These are phyloP conservation scores for Samia ricini DNA, from an alignment of 1,140 invertebrate genomes.

Conservation along the genomic window DNA sequence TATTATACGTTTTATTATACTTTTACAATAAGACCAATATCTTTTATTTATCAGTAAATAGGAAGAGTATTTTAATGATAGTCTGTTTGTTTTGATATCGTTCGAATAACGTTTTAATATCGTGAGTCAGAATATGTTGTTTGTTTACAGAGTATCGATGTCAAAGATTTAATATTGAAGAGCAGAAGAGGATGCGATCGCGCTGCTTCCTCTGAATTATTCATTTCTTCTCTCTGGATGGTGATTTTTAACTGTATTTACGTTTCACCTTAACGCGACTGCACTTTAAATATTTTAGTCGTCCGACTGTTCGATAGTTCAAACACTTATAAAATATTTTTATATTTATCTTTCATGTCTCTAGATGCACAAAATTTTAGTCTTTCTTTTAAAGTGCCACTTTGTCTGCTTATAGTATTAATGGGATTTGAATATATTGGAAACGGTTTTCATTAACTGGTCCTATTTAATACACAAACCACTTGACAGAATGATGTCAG, in stretches of 20 bases:
- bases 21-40: too few relatives aligned
- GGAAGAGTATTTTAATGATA: too few relatives aligned
- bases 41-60: too few relatives aligned
- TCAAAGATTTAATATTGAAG: slow-evolving; percentile 40
- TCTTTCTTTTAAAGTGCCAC: too few relatives aligned
- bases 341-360: too few relatives aligned
- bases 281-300: slow-evolving; percentile 13
- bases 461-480: too few relatives aligned
- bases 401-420: too few relatives aligned
- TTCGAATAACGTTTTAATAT: slow-evolving; percentile 10
- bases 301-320: background rate
- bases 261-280: slow-evolving; percentile 15
- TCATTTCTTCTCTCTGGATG: slow-evolving; percentile 21
- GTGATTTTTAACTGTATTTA: slow-evolving; percentile 34
- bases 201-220: slow-evolving; percentile 25
- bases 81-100: background rate
- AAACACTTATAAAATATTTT: background rate
- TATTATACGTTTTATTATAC: too few relatives aligned
- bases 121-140: slow-evolving; percentile 9
- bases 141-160: slow-evolving; percentile 32
- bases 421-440: too few relatives aligned
- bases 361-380: too few relatives aligned
- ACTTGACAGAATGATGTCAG: too few relatives aligned
- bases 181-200: slow-evolving; percentile 21
- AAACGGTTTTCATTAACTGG: too few relatives aligned